These are phyloP conservation scores for Anser cygnoides DNA, from an alignment of 2,113 vertebrate genomes.

Conservation along the genomic window DNA sequence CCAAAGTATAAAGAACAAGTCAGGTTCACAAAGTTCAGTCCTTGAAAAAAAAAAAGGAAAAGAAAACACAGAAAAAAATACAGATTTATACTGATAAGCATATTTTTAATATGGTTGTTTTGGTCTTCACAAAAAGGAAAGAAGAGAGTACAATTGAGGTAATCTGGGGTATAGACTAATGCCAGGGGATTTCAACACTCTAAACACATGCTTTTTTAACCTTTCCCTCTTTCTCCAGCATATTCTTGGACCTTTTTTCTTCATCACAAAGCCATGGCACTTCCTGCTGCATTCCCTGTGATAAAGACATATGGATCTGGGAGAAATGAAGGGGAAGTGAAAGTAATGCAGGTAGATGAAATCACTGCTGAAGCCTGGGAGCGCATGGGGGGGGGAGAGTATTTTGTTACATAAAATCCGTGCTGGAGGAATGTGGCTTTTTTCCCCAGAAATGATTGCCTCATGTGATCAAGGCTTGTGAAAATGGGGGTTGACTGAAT, in stretches of 20 bases:
- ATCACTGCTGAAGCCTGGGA: background rate
- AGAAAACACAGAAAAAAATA: background rate
- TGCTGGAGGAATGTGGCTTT: background rate
- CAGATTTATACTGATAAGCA: background rate
- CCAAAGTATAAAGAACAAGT: background rate
- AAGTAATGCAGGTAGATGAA: constrained; percentile 15
- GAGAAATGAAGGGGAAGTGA: background rate
- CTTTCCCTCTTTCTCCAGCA: background rate
- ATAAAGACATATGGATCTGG: background rate
- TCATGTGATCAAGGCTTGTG: constrained; percentile 42
- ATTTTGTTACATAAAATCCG: background rate
- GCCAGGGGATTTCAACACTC: background rate
- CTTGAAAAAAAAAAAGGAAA: background rate
- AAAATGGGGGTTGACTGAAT: constrained; percentile 21
- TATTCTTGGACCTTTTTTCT: background rate
- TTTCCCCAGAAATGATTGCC: constrained; percentile 31
- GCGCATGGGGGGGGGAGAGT: background rate
- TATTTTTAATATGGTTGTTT: background rate
- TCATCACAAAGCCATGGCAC: background rate
- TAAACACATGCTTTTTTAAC: background rate
- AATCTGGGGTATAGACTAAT: background rate
- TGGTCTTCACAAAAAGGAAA: background rate
- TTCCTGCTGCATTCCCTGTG: background rate
- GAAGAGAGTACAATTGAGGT: background rate
- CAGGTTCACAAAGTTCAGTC: background rate